Base-by-base conservation (phyloP, 1,140 invertebrate genomes). In the Amyelois transitella region DNA sequence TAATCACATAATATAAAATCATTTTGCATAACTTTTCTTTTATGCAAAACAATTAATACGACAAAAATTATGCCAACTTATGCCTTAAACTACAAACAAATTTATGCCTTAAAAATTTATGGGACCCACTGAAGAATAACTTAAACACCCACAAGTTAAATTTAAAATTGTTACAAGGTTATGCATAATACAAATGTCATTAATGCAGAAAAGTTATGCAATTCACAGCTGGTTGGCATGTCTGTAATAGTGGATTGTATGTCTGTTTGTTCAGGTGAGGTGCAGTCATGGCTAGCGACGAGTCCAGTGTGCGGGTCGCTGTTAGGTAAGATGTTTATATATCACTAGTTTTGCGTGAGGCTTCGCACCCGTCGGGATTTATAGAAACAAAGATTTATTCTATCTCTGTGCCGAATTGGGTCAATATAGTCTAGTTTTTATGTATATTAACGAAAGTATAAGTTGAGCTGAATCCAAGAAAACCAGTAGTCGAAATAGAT, bases 291-390 rank as follows among this genome's bases (percentile, higher is more conserved):
- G 64, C 83, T 52, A 70, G 62, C 28, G 81, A 86, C 67, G 81
- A 86, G 63, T 85, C 83, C 69, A 86, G 80, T 66, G 83, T 86
- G 18, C 78, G 80, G 44, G 83, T 86, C 61, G 83, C 83, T 58
- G 83, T 86, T 57, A 81, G 83, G 83, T 85, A 53, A 53, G 69
- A 58, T 21, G 22, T 5, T 8, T 24, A 24, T 24, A 24, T 8
- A 24, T 5, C 12, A 38, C 17, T 14, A 6, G 8, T 38, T 14
- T 14, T 14, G n/a, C n/a, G 3, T 38, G 2, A 32, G 12, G 2
- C 5, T 38, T 38, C 12, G 8, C 8, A 24, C 22, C n/a, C 22
- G 8, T 24, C 22, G 8, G 3, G 22, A 24, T 24, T 24, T 5
- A 5, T 24, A 3, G 22, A 24, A 8, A n/a, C n/a, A n/a, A n/a